A percentile compares a stretch with the other conserved stretches of the same genome.
phyloP scores from a whole-genome alignment of 2,113 vertebrate species.

The Leucoraja erinaceus region DNA sequence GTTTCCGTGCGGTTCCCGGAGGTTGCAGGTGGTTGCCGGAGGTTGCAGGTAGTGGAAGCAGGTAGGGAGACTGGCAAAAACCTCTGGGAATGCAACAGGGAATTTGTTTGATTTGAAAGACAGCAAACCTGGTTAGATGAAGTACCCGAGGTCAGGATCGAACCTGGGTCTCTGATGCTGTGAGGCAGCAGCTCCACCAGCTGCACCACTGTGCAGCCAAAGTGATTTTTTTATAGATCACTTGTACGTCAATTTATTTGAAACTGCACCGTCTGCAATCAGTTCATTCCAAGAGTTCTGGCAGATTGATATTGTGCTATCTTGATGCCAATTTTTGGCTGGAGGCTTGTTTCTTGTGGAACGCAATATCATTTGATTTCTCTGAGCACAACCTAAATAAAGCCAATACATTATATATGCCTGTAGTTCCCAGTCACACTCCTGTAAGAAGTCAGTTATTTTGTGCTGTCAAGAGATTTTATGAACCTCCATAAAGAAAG shows the following conservation, averaged over 20 bases:
- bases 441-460: not conserved
- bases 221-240: not conserved
- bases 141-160: too few species aligned
- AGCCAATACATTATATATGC: not conserved
- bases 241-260: slow-evolving; percentile 9
- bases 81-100: not conserved
- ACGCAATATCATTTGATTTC: slow-evolving; percentile 5
- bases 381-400: not conserved
- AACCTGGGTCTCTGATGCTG: too few species aligned
- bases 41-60: too few species aligned
- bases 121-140: not conserved
- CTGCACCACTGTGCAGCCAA: too few species aligned
- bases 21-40: too few species aligned
- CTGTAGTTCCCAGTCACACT: slow-evolving; percentile 10
- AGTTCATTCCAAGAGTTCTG: not conserved
- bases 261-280: not conserved
- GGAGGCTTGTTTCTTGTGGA: slow-evolving; percentile 1
- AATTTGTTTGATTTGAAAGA: not conserved
- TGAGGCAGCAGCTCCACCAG: too few species aligned
- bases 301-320: not conserved
- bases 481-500: slow-evolving; percentile 13
- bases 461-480: slow-evolving; percentile 17
- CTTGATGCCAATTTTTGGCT: not conserved
- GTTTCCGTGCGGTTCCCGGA: too few species aligned
- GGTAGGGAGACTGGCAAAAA: too few species aligned